Evolutionary conservation across 1,140 invertebrate species (phyloP).

Genomic region (Drosophila asahinai): DNA sequence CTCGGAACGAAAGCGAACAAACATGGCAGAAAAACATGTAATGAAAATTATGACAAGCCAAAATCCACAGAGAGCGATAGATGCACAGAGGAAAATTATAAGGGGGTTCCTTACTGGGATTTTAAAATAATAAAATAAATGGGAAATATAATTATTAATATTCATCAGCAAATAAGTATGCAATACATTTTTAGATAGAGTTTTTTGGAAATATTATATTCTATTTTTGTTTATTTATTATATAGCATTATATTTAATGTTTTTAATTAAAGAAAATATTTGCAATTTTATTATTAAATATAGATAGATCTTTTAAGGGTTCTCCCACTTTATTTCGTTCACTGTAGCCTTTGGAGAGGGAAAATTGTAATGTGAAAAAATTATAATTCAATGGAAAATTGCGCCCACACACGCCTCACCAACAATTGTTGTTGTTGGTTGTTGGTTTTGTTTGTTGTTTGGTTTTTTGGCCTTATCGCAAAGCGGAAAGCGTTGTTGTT

Average conservation of each 20-base stretch:
- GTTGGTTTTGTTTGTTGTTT: constrained; percentile 38
- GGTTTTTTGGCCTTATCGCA: constrained; percentile 53
- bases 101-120: neutral
- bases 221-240: no score
- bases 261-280: neutral
- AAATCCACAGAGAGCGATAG: constrained; percentile 46
- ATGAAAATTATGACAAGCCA: constrained; percentile 83
- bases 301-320: no score
- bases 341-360: constrained; percentile 22
- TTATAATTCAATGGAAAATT: constrained; percentile 84
- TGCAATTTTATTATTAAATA: neutral
- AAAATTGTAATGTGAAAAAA: constrained; percentile 65
- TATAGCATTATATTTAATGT: no score
- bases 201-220: no score
- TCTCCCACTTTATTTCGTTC: neutral
- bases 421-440: constrained; percentile 58
- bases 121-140: no score
- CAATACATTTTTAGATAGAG: neutral
- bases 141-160: no score
- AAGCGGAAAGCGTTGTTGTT: constrained; percentile 76
- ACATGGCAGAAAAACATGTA: constrained; percentile 78
- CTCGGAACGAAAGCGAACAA: constrained; percentile 48
- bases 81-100: neutral
- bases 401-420: constrained; percentile 77
- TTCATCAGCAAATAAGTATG: neutral